Conservation (phyloP, 2,888 invertebrate species). For the Phania funesta region DNA sequence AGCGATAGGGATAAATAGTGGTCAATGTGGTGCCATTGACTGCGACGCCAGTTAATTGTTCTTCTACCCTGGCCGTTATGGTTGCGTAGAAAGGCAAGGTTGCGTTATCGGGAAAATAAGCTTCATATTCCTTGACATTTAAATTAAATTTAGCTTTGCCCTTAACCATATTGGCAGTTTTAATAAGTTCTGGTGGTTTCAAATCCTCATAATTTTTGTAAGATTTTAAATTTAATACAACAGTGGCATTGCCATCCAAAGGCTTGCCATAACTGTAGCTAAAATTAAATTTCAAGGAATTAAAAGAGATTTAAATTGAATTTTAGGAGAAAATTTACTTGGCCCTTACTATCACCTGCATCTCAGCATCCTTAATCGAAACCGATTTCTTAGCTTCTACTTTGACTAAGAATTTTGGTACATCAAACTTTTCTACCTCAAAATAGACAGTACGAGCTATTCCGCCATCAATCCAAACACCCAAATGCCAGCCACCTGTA, state of each 20-base stretch:
- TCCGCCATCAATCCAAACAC: conserved; percentile 64
- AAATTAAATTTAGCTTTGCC: no score
- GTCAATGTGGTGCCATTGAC: conserved; percentile 89
- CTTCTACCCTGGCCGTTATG: conserved; percentile 95
- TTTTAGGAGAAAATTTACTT: conserved; percentile 71
- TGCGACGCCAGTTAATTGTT: conserved; percentile 89
- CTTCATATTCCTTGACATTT: conserved; percentile 73
- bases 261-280: conserved; percentile 89
- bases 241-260: conserved; percentile 92
- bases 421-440: conserved; percentile 92
- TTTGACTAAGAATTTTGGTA: conserved; percentile 94
- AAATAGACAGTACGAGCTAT: conserved; percentile 74
- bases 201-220: no score
- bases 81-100: conserved; percentile 69
- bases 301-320: neutral
- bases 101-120: conserved; percentile 64
- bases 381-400: conserved; percentile 90
- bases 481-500: conserved; percentile 91
- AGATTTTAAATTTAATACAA: no score
- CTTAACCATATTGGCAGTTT: conserved; percentile 72
- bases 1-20: conserved; percentile 88
- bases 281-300: neutral
- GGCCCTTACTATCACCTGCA: conserved; percentile 86
- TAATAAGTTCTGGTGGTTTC: conserved; percentile 70
- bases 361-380: conserved; percentile 89